Evolutionary conservation across 1,140 invertebrate species (phyloP).

Genomic region (Brachionus sp.): DNA sequence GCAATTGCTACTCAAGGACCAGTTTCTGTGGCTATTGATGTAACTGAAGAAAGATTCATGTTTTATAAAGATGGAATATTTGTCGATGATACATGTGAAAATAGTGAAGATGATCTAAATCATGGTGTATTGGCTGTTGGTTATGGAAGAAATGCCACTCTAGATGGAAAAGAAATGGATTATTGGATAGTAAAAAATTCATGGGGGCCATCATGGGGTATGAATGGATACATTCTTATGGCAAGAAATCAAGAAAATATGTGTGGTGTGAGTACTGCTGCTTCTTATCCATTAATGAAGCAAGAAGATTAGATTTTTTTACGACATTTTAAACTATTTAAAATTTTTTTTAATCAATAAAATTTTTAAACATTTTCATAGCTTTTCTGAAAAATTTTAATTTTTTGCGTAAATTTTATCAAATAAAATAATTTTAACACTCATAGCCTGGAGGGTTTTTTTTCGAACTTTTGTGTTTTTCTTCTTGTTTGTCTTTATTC

Average conservation of each 20-base stretch:
- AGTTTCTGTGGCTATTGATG: conserved; percentile 74
- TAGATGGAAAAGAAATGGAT: conserved; percentile 68
- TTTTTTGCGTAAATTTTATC: no score
- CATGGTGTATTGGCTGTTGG: conserved; percentile 77
- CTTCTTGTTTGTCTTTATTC: no score
- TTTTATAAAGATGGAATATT: conserved; percentile 45
- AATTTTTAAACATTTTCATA: not conserved
- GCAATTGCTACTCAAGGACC: conserved; percentile 78
- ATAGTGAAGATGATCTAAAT: not conserved
- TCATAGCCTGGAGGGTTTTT: no score
- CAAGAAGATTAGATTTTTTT: not conserved
- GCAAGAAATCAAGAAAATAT: conserved; percentile 77
- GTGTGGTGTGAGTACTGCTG: conserved; percentile 80
- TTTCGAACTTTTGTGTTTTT: no score
- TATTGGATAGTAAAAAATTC: conserved; percentile 60
- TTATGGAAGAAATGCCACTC: conserved; percentile 66
- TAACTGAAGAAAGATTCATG: conserved; percentile 37
- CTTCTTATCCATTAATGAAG: conserved; percentile 62
- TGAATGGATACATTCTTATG: conserved; percentile 83
- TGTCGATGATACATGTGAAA: conserved; percentile 33
- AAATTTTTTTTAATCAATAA: not conserved
- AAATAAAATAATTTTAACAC: no score
- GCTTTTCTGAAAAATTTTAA: not conserved
- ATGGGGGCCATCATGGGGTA: conserved; percentile 79
- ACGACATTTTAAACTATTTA: not conserved